Conservation (phyloP, 2,797 vertebrate species). For the Pseudomugil gertrudae region DNA sequence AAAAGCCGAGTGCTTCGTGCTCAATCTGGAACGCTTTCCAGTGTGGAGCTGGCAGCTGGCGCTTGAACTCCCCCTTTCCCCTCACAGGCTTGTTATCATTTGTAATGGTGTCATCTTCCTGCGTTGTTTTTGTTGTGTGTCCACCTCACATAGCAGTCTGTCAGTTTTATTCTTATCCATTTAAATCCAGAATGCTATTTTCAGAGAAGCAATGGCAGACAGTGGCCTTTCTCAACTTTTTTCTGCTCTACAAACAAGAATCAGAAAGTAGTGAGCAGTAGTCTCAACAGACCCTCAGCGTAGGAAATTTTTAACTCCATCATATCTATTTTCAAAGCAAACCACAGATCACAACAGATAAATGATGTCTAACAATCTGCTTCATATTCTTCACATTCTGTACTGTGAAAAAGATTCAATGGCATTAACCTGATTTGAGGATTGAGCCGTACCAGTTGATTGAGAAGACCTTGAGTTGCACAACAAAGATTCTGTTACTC, state of each 20-base stretch:
- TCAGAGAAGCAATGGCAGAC: slow-evolving; percentile 35
- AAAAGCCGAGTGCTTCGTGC: slow-evolving; percentile 26
- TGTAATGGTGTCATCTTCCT: slow-evolving; percentile 39
- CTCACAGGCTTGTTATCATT: slow-evolving; percentile 19
- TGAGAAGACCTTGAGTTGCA: slow-evolving; percentile 63
- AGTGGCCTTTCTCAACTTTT: slow-evolving; percentile 34
- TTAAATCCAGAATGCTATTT: slow-evolving; percentile 47
- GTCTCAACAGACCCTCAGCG: slow-evolving; percentile 35
- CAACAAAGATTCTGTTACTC: slow-evolving; percentile 67
- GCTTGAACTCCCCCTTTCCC: slow-evolving; percentile 27
- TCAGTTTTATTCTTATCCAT: slow-evolving; percentile 51
- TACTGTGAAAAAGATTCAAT: slow-evolving; percentile 37
- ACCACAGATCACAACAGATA: slow-evolving; percentile 46
- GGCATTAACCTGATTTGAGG: slow-evolving; percentile 63
- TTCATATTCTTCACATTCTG: slow-evolving; percentile 30
- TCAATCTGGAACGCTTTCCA: slow-evolving; percentile 19
- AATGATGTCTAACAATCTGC: no score
- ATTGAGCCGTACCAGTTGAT: slow-evolving; percentile 68
- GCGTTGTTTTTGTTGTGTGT: slow-evolving; percentile 51
- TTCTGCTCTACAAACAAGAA: slow-evolving; percentile 50
- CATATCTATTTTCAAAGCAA: slow-evolving; percentile 51
- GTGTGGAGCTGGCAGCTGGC: slow-evolving; percentile 49
- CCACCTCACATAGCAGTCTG: slow-evolving; percentile 49
- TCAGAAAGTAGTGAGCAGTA: slow-evolving; percentile 20
- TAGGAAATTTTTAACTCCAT: slow-evolving; percentile 33